These are phyloP conservation scores for Rhynchophorus ferrugineus DNA, from an alignment of 1,140 invertebrate species.

Conservation along the genomic window DNA sequence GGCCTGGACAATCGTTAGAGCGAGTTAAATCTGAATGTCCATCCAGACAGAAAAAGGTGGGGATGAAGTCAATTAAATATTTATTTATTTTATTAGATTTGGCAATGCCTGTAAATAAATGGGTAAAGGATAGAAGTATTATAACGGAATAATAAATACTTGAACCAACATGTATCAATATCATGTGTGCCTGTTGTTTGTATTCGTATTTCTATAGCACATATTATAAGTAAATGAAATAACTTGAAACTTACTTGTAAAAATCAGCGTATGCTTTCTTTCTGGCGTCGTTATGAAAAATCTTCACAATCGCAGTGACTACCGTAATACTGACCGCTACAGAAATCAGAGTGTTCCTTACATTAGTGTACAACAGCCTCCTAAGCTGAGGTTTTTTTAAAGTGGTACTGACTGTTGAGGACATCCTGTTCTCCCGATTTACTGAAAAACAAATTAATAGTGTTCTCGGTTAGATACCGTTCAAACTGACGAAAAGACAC, in stretches of 20 bases:
- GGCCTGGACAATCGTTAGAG: too few species aligned
- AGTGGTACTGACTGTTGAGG: not conserved
- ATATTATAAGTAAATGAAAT: not conserved
- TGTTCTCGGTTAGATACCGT: too few species aligned
- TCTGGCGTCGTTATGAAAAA: slow-evolving; percentile 45
- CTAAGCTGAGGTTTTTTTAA: slow-evolving; percentile 47
- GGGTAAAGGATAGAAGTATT: not conserved
- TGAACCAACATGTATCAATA: not conserved
- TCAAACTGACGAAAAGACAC: too few species aligned
- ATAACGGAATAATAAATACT: not conserved
- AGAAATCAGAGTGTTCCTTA: slow-evolving; percentile 49
- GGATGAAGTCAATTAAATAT: not conserved
- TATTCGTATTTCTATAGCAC: not conserved
- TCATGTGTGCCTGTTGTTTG: not conserved
- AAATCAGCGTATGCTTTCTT: slow-evolving; percentile 58
- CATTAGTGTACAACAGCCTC: slow-evolving; percentile 47
- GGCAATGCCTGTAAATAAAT: too few species aligned
- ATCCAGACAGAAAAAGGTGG: too few species aligned
- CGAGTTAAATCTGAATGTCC: too few species aligned
- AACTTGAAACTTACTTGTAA: slow-evolving; percentile 48
- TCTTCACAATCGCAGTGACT: slow-evolving; percentile 43
- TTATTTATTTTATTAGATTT: not conserved
- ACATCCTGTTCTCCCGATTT: slow-evolving; percentile 8
- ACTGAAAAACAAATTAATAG: slow-evolving; percentile 6
- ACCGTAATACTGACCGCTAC: slow-evolving; percentile 39